These are phyloP conservation scores for Myotis davidii DNA, from an alignment of 2,113 vertebrate genomes.

Conservation along the genomic window DNA sequence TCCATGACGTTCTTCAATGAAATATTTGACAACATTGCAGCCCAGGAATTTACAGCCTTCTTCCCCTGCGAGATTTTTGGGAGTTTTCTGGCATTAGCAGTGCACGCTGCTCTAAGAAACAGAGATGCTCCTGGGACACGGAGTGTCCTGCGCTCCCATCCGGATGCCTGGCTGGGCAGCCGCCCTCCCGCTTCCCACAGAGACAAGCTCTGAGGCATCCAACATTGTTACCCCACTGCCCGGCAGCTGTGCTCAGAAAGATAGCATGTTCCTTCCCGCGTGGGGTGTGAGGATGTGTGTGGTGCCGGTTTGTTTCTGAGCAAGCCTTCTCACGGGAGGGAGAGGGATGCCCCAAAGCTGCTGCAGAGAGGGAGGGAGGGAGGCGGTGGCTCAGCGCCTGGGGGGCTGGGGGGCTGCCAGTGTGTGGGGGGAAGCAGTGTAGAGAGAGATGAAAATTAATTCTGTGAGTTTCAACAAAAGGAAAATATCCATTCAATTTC, in stretches of 20 bases:
- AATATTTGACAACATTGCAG: constrained; percentile 90
- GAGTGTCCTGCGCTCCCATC: background rate
- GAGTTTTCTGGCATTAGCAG: constrained; percentile 75
- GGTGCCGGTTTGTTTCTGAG: background rate
- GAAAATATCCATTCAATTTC: background rate
- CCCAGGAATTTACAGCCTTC: constrained; percentile 89
- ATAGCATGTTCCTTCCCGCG: background rate
- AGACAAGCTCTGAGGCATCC: constrained; percentile 37
- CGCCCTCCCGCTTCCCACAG: constrained; percentile 60
- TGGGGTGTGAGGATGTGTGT: background rate
- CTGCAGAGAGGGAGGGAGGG: too few relatives aligned
- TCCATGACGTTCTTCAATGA: constrained; percentile 93
- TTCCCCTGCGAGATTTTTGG: constrained; percentile 83
- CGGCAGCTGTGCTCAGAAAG: background rate
- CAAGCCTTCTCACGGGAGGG: background rate
- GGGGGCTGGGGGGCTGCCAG: rapidly evolving
- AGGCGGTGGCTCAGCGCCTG: rapidly evolving
- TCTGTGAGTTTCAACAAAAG: background rate
- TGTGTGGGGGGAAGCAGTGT: background rate
- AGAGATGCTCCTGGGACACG: background rate
- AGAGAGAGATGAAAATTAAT: rapidly evolving
- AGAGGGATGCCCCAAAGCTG: too few relatives aligned
- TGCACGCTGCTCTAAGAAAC: background rate
- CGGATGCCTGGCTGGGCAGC: background rate
- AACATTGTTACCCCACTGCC: constrained; percentile 7